A percentile compares a stretch with the other conserved stretches of the same genome.
Evolutionary conservation across 2,888 invertebrate genomes (phyloP).

Genomic region (Xylophagus ater): DNA sequence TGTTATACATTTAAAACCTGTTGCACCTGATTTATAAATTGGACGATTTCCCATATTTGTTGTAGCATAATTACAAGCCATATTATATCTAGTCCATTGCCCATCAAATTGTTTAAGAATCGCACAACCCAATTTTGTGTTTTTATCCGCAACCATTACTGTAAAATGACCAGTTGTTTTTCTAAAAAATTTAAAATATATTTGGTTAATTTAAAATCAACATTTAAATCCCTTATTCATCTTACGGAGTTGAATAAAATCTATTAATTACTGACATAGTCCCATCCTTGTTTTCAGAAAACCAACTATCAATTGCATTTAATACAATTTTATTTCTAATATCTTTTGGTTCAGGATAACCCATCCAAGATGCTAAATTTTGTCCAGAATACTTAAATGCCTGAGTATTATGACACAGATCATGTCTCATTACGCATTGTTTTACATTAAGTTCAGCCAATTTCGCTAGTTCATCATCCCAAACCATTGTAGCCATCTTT

Average conservation of each 20-base stretch:
- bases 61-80: conserved; percentile 2
- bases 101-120: neutral
- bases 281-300: neutral
- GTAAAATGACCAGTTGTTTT: conserved; percentile 4
- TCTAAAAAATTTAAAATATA: neutral
- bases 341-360: neutral
- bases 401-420: neutral
- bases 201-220: no score
- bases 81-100: neutral
- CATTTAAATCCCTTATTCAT: neutral
- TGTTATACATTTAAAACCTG: neutral
- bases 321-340: no score
- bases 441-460: conserved; percentile 1
- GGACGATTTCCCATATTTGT: neutral
- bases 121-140: conserved; percentile 1
- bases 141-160: conserved; percentile 5
- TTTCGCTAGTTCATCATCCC: conserved; percentile 2
- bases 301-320: neutral
- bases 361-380: neutral
- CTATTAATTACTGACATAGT: neutral
- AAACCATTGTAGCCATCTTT: conserved; percentile 5
- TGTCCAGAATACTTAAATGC: conserved; percentile 2
- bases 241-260: neutral
- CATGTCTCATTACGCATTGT: neutral
- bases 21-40: conserved; percentile 1